Evolutionary conservation across 2,888 invertebrate genomes (phyloP), one percentile per base, ranked within the genome.

Genomic region (Chouioia cunea): DNA sequence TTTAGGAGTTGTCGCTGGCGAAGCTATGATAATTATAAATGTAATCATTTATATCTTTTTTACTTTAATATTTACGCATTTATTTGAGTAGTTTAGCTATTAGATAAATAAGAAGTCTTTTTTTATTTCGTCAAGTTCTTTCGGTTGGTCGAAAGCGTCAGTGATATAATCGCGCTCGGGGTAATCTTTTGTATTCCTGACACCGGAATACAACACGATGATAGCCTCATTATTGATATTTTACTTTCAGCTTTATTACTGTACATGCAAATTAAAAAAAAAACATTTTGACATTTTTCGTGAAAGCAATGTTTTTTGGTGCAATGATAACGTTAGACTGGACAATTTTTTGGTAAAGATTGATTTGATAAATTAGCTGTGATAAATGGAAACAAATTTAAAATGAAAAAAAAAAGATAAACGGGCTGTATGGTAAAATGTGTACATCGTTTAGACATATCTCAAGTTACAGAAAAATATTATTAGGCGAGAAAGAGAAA

Each of bases 81-180:
- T 62, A 72, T 57, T 27, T 44, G 43, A 53, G 47, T 65, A 65
- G 57, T n/a, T n/a, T 36, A 58, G 50, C 69, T 69, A 52, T 52
- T 57, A 62, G 23, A 48, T 43, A 27, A 46, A 54, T 23, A 15
- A 58, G 48, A 14, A 48, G 54, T 50, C 50, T 58, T 36, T 16
- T 36, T 48, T 48, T 46, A 27, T 58, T 53, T 46, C 36, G 27
- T 58, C 56, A 64, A 27, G 23, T 43, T 46, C 59, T 10, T 47
- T 10, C 4, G n/a, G 57, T 56, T n/a, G n/a, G 23, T 27, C n/a
- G 44, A 23, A 53, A 27, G 62, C 36, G 63, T 64, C 57, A 52
- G 64, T 66, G 18, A 14, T 4, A 59, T 23, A 54, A 65, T 80
- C 76, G 77, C 69, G 70, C 77, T 77, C 76, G 79, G 77, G 77